Evolutionary conservation across 1,140 invertebrate genomes (phyloP).

Genomic region (Probaryconus sp.): DNA sequence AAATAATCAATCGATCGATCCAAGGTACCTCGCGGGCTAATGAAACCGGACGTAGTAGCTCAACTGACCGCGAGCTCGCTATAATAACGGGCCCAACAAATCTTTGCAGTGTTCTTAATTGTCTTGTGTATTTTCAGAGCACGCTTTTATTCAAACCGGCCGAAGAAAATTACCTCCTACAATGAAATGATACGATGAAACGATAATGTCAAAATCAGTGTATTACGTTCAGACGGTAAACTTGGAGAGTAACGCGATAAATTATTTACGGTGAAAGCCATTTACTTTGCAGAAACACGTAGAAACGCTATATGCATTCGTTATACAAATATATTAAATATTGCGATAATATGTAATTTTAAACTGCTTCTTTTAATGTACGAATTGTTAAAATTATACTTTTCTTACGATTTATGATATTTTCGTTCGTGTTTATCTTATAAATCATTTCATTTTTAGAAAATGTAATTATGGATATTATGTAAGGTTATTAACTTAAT

Average conservation of each 20-base stretch:
- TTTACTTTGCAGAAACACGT: too few relatives aligned
- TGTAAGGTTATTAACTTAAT: too few relatives aligned
- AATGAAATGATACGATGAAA: conserved; percentile 19
- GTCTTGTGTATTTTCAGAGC: conserved; percentile 3
- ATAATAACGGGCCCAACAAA: conserved; percentile 19
- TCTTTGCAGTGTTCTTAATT: conserved; percentile 38
- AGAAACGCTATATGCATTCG: too few relatives aligned
- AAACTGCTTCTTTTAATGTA: too few relatives aligned
- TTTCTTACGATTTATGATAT: too few relatives aligned
- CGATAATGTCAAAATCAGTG: conserved; percentile 9
- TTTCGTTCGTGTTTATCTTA: too few relatives aligned
- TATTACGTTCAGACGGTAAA: conserved; percentile 19
- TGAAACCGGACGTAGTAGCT: conserved; percentile 30
- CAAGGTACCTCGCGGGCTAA: conserved; percentile 22
- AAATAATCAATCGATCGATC: conserved; percentile 49
- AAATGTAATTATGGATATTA: too few relatives aligned
- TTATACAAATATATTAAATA: too few relatives aligned
- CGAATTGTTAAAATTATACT: too few relatives aligned
- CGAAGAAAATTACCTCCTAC: conserved; percentile 28
- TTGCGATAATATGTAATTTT: too few relatives aligned
- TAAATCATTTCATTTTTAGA: too few relatives aligned
- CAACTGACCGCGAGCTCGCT: conserved; percentile 24
- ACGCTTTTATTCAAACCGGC: conserved; percentile 31
- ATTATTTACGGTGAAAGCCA: too few relatives aligned
- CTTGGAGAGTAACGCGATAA: conserved; percentile 17